Evolutionary conservation across 2,888 invertebrate genomes (phyloP).

Genomic region (Cataglyphis altisquamis): DNA sequence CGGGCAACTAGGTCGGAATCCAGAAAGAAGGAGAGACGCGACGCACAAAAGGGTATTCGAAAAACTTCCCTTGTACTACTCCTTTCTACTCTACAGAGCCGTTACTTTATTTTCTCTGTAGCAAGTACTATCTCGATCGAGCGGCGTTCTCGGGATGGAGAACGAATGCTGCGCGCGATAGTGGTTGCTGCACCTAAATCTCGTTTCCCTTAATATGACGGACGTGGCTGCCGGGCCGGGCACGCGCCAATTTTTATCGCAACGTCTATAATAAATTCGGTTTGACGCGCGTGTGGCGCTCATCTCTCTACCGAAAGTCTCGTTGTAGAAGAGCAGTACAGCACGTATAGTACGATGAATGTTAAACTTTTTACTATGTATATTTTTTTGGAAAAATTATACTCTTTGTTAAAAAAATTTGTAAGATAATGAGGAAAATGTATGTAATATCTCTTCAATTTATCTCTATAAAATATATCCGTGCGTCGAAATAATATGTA

Average conservation of each 20-base stretch:
- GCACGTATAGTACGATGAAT: neutral
- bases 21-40: constrained; percentile 26
- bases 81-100: constrained; percentile 27
- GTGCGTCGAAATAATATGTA: neutral
- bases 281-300: constrained; percentile 28
- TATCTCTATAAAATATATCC: neutral
- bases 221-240: constrained; percentile 19
- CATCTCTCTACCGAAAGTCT: neutral
- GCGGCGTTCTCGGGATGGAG: constrained; percentile 25
- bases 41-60: constrained; percentile 46
- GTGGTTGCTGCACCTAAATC: constrained; percentile 44
- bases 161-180: constrained; percentile 38
- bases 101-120: constrained; percentile 45
- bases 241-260: constrained; percentile 47
- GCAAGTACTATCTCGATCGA: constrained; percentile 46
- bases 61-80: constrained; percentile 10
- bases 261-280: constrained; percentile 30
- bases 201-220: constrained; percentile 56
- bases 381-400: neutral
- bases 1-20: constrained; percentile 10
- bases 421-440: neutral
- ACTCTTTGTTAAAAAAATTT: neutral
- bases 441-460: neutral
- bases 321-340: neutral
- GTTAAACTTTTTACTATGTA: neutral